These are phyloP conservation scores for Bungarus multicinctus DNA, from an alignment of 2,113 vertebrate genomes.

Conservation along the genomic window DNA sequence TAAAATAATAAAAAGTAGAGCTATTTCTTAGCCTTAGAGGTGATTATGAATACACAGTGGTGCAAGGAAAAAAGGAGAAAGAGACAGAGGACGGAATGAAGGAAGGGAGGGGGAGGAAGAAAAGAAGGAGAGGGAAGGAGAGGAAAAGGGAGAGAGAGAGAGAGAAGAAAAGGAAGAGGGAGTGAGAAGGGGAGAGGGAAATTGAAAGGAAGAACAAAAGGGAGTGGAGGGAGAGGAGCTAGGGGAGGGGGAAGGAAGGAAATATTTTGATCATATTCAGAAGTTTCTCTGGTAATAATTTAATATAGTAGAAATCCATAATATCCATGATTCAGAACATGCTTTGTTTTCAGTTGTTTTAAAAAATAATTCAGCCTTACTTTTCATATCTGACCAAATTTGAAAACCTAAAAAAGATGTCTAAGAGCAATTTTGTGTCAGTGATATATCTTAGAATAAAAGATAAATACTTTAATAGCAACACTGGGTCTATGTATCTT, in stretches of 20 bases:
- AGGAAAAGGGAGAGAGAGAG: neutral
- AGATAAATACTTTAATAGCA: neutral
- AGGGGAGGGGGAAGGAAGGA: neutral
- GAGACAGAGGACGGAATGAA: neutral
- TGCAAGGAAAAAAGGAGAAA: constrained; percentile 16
- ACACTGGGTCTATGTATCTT: neutral
- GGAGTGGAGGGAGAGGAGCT: constrained; percentile 7
- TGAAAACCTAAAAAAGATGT: too few species aligned
- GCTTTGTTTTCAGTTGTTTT: neutral
- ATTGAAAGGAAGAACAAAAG: neutral
- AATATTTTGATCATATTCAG: neutral
- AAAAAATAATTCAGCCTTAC: neutral
- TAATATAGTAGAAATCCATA: neutral
- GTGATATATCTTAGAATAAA: too few species aligned
- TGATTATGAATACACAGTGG: neutral
- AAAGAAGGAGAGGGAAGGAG: constrained; percentile 1
- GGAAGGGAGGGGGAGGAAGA: neutral
- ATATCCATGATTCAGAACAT: neutral
- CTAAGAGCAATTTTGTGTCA: neutral
- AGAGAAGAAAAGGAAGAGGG: constrained; percentile 5
- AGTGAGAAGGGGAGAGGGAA: constrained; percentile 1
- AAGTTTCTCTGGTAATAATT: neutral
- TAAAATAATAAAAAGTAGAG: neutral
- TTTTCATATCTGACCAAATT: neutral
- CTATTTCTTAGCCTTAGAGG: constrained; percentile 32